Conservation (phyloP, 37 sponge, comb jelly and placozoan genomes). For the Trichoplax adhaerens region DNA sequence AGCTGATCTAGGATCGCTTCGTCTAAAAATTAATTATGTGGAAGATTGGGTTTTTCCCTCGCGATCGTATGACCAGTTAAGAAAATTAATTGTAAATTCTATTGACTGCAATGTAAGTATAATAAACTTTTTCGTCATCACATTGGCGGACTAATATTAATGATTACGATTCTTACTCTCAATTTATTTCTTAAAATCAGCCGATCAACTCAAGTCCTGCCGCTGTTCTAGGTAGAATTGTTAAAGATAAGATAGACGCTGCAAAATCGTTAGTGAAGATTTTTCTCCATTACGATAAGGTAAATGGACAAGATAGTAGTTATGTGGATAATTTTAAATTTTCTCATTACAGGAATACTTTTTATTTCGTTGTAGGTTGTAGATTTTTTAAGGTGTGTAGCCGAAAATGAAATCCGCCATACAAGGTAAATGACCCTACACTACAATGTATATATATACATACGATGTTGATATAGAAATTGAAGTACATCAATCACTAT, state of each 20-base stretch:
- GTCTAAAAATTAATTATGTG: slow-evolving; percentile 12
- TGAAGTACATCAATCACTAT: too few species aligned
- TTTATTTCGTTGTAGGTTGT: slow-evolving; percentile 16
- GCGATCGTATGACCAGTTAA: slow-evolving; percentile 23
- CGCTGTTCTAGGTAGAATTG: slow-evolving; percentile 22
- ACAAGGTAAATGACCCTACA: background rate
- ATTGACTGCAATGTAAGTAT: too few species aligned
- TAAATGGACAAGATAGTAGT: background rate
- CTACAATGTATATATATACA: too few species aligned
- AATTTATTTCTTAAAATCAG: too few species aligned
- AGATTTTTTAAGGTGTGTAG: slow-evolving; percentile 4
- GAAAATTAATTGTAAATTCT: slow-evolving; percentile 9
- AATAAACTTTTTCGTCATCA: too few species aligned
- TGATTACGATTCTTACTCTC: too few species aligned
- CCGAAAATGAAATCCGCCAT: slow-evolving; percentile 15
- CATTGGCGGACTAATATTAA: too few species aligned
- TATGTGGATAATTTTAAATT: background rate
- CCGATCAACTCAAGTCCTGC: too few species aligned
- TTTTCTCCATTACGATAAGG: slow-evolving; percentile 27
- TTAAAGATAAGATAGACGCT: slow-evolving; percentile 17
- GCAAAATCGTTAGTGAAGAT: slow-evolving; percentile 25
- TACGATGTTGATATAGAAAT: too few species aligned
- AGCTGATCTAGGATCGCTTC: slow-evolving; percentile 23
- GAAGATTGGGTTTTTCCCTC: slow-evolving; percentile 21
- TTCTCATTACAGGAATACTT: background rate